These are phyloP conservation scores for Pygoscelis adeliae DNA, from an alignment of 2,113 vertebrate species.

Conservation along the genomic window DNA sequence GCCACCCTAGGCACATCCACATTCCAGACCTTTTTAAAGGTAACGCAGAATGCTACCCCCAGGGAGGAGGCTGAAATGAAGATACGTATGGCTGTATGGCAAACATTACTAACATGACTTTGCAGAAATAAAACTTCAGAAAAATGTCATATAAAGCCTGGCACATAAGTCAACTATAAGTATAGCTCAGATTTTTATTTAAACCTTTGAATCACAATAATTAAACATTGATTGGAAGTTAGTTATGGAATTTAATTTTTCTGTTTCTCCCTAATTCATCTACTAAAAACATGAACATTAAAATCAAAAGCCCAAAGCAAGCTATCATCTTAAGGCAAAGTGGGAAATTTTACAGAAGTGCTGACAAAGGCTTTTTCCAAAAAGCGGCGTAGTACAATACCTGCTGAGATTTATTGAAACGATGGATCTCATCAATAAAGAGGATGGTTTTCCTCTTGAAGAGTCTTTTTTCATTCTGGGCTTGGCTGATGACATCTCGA, in stretches of 20 bases:
- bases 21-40: not conserved
- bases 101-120: not conserved
- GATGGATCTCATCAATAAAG: slow-evolving; percentile 98
- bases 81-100: not conserved
- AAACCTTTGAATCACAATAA: not conserved
- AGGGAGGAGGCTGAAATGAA: not conserved
- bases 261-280: not conserved
- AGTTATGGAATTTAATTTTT: not conserved
- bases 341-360: not conserved
- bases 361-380: not conserved
- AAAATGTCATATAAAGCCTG: not conserved
- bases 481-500: slow-evolving; percentile 94
- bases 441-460: slow-evolving; percentile 95
- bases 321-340: not conserved
- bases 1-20: not conserved
- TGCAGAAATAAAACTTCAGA: not conserved
- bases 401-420: slow-evolving; percentile 98
- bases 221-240: not conserved
- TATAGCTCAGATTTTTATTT: not conserved
- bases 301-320: not conserved
- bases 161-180: not conserved
- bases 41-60: not conserved
- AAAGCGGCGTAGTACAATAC: slow-evolving; percentile 38
- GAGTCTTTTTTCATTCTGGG: slow-evolving; percentile 92
- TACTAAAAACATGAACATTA: not conserved